phyloP scores from a whole-genome alignment of 2,888 invertebrate species.

The Plagodis dolabraria region DNA sequence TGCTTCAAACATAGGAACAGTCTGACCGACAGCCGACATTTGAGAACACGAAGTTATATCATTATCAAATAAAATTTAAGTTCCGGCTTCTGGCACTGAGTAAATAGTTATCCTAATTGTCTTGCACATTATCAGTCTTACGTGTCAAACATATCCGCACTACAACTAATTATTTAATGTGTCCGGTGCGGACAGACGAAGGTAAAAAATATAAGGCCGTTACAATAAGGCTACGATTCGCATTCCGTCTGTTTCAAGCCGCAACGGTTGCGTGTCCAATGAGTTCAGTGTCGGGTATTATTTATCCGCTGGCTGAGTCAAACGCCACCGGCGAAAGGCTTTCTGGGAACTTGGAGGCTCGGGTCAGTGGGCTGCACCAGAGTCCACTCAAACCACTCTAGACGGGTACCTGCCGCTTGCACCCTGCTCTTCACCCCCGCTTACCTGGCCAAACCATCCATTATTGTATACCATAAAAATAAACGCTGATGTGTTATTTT shows the following conservation, averaged over 20 bases:
- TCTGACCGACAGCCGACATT: no score
- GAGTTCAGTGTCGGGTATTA: conserved; percentile 43
- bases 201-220: background rate
- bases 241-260: conserved; percentile 21
- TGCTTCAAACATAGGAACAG: no score
- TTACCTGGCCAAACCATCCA: conserved; percentile 43
- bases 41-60: no score
- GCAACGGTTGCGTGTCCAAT: conserved; percentile 43
- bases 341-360: conserved; percentile 58
- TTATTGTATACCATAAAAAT: conserved; percentile 35
- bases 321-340: conserved; percentile 37
- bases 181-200: background rate
- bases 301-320: conserved; percentile 45
- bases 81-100: no score
- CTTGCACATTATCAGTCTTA: no score
- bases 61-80: no score
- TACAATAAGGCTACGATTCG: conserved; percentile 13
- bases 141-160: no score
- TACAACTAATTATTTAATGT: background rate
- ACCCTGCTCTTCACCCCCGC: conserved; percentile 48
- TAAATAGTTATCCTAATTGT: no score
- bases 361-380: conserved; percentile 56
- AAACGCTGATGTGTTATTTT: background rate
- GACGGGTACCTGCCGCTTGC: conserved; percentile 53
- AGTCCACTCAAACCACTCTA: conserved; percentile 39